A percentile compares a stretch with the other conserved stretches of the same genome.
Evolutionary conservation across 2,797 vertebrate species (phyloP).

Genomic region (Botia kubotai): DNA sequence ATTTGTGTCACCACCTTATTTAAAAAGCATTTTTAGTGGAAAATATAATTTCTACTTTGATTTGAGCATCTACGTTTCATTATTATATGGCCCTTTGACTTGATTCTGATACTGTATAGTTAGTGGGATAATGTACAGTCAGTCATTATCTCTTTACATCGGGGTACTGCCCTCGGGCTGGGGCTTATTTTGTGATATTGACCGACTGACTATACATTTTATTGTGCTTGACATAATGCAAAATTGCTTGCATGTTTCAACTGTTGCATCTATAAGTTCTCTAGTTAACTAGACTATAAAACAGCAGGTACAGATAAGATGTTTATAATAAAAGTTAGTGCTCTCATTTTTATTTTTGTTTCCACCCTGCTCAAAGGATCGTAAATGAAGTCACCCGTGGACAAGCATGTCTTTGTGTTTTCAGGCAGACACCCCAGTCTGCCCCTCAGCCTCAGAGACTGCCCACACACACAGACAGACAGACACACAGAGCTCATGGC

Average conservation of each 20-base stretch:
- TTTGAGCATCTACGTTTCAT: not conserved
- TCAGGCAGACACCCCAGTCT: slow-evolving; percentile 5
- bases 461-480: slow-evolving; percentile 30
- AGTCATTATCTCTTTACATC: no score
- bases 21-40: not conserved
- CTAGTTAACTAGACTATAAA: not conserved
- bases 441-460: slow-evolving; percentile 1
- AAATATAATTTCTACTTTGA: not conserved
- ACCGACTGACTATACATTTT: not conserved
- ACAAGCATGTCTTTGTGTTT: slow-evolving; percentile 36
- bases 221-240: not conserved
- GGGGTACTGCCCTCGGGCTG: not conserved
- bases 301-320: not conserved
- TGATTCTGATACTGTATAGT: not conserved
- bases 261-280: not conserved
- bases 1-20: not conserved
- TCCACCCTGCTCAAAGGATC: slow-evolving; percentile 1
- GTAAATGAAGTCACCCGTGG: slow-evolving; percentile 43
- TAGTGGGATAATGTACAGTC: no score
- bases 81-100: no score
- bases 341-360: slow-evolving; percentile 27
- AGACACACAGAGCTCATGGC: slow-evolving; percentile 26
- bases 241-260: not conserved
- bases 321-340: not conserved
- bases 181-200: not conserved